Conservation (phyloP, 2,113 vertebrate species). For the Steatornis caripensis region DNA sequence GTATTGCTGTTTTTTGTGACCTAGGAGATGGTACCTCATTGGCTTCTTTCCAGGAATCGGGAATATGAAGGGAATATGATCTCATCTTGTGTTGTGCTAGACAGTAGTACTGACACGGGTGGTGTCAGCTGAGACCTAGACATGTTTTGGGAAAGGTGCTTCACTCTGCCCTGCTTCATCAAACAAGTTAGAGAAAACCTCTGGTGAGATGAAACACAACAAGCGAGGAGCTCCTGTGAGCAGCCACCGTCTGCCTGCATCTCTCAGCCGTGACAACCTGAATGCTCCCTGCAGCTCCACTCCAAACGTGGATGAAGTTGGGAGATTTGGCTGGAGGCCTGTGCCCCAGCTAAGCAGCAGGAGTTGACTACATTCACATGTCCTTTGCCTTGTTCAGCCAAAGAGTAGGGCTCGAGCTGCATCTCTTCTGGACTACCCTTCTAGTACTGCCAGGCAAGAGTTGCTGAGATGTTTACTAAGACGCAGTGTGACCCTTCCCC, state of each 20-base stretch:
- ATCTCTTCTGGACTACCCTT: background rate
- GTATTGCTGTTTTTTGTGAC: background rate
- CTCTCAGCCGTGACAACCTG: background rate
- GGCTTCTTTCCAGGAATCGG: background rate
- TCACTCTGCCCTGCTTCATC: background rate
- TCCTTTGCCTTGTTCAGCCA: background rate
- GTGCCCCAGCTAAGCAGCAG: background rate
- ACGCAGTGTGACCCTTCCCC: background rate
- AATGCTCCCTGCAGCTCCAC: background rate
- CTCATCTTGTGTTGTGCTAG: background rate
- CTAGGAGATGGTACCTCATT: background rate
- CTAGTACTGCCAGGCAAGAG: background rate
- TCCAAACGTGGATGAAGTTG: no score
- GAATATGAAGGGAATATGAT: background rate
- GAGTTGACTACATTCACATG: background rate
- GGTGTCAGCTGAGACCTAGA: background rate
- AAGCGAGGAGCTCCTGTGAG: background rate
- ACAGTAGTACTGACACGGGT: background rate
- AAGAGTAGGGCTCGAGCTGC: background rate
- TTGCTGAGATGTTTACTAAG: background rate
- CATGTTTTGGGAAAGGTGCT: background rate
- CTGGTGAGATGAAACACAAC: background rate
- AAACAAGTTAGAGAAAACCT: background rate
- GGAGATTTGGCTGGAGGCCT: background rate
- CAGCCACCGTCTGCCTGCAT: background rate